Base-by-base conservation (phyloP, 2,797 vertebrate genomes). In the Rhabdophis nuchalis region DNA sequence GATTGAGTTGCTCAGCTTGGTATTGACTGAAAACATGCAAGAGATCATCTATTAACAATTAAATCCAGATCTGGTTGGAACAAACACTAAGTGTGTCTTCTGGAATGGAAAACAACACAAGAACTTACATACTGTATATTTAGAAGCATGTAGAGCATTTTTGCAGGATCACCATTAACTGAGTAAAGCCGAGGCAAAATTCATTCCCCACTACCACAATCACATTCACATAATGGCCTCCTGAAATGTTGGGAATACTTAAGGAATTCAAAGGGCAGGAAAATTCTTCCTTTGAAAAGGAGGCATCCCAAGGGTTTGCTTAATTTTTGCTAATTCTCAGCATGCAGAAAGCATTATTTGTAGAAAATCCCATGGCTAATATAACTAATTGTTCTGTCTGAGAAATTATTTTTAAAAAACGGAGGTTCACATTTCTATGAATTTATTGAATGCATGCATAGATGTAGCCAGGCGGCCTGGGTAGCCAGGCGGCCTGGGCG, bases 41-140 rank as follows among this genome's bases (percentile, higher is more conserved):
- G 95, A 94, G 88, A 95, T 94, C 88, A 90, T 95, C 96, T 95
- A 95, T 93, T 96, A 95, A 95, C 96, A 96, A 96, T 96, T 96
- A 96, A 96, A 92, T 94, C 92, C 87, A 93, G 53, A 13, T 93
- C 93, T 95, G 94, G 92, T 50, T 50, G 94, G 91, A 95, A 96
- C 92, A 92, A 94, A 91, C 60, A 93, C 54, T 93, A 91, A 93
- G 82, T 90, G 64, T n/a, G 72, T 88, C 10, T 93, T 94, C 72
- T 2, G 23, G 72, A 93, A 96, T 93, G 61, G 89, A 95, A 95
- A 97, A 93, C 57, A 94, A 95, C 72, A 87, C 8, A 86, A 95
- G 94, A 92, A 0, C 92, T 93, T 91, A 92, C 95, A 95, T 87
- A n/a, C n/a, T n/a, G n/a, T n/a, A 87, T 91, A 85, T 89, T 16